Conservation (phyloP, 2,888 invertebrate species). For the Andrena haemorrhoa region DNA sequence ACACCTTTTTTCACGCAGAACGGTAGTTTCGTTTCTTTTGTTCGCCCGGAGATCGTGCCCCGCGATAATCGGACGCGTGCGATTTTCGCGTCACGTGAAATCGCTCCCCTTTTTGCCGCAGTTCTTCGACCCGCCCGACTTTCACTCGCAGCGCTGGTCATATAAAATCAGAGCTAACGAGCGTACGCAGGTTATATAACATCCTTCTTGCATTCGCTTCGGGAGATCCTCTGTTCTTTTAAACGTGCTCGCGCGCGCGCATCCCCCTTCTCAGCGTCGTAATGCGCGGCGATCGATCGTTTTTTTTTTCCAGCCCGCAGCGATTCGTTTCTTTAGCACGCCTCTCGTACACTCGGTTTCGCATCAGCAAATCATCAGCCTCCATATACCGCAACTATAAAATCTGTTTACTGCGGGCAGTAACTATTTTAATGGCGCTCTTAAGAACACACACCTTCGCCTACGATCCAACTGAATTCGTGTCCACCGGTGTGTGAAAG, state of each 20-base stretch:
- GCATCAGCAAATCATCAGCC: not conserved
- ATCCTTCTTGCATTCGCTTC: conserved; percentile 37
- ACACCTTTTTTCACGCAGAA: not conserved
- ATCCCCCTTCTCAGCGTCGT: conserved; percentile 15
- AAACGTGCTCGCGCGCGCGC: not conserved
- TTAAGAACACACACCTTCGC: too few relatives aligned
- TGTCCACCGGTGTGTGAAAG: too few relatives aligned
- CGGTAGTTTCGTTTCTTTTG: not conserved
- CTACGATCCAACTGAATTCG: too few relatives aligned
- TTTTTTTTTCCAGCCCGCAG: not conserved
- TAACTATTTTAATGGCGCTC: not conserved
- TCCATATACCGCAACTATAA: not conserved
- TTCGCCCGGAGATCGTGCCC: not conserved
- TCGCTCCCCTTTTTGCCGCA: conserved; percentile 30
- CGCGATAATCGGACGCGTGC: conserved; percentile 11
- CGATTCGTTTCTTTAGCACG: not conserved
- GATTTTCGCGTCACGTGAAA: conserved; percentile 41
- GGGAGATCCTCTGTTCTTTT: conserved; percentile 30
- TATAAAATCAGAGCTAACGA: conserved; percentile 64
- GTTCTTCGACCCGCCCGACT: conserved; percentile 53
- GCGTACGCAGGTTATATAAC: conserved; percentile 56
- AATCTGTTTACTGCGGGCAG: not conserved
- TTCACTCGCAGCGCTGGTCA: conserved; percentile 55
- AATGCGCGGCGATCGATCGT: conserved; percentile 25
- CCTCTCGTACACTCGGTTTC: not conserved